Conservation (phyloP, 2,888 invertebrate species). For the Pachliopta kotzebuea region DNA sequence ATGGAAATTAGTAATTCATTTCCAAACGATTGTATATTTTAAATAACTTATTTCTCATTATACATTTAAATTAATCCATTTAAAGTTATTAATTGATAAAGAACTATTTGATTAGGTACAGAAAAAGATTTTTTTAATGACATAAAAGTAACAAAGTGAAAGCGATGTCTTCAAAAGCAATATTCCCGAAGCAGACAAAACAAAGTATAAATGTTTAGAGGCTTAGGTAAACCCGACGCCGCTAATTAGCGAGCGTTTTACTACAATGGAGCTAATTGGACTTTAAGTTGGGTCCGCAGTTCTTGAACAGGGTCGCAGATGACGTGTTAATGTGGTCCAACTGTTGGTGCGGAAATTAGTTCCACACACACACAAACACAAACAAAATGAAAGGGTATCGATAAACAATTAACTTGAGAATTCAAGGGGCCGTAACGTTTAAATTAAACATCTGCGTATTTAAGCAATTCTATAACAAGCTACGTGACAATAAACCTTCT, state of each 20-base stretch:
- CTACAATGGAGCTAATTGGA: constrained; percentile 29
- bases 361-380: constrained; percentile 14
- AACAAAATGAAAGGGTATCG: constrained; percentile 28
- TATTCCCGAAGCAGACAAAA: constrained; percentile 14
- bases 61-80: too few relatives aligned
- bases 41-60: too few relatives aligned
- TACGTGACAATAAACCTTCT: constrained; percentile 9
- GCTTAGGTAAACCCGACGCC: constrained; percentile 23
- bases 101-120: too few relatives aligned
- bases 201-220: constrained; percentile 19
- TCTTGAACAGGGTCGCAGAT: constrained; percentile 29
- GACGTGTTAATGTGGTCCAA: constrained; percentile 30
- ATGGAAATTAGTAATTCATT: too few relatives aligned
- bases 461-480: constrained; percentile 17
- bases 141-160: constrained; percentile 10
- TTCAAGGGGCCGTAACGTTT: constrained; percentile 13
- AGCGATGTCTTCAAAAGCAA: constrained; percentile 7
- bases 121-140: too few relatives aligned
- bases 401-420: constrained; percentile 20
- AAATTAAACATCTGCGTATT: constrained; percentile 16
- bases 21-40: too few relatives aligned
- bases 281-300: constrained; percentile 28
- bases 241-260: constrained; percentile 27
- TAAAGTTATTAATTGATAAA: too few relatives aligned
- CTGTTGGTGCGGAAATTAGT: constrained; percentile 20